Evolutionary conservation across 2,113 vertebrate species (phyloP).

Genomic region (Phycodurus eques): DNA sequence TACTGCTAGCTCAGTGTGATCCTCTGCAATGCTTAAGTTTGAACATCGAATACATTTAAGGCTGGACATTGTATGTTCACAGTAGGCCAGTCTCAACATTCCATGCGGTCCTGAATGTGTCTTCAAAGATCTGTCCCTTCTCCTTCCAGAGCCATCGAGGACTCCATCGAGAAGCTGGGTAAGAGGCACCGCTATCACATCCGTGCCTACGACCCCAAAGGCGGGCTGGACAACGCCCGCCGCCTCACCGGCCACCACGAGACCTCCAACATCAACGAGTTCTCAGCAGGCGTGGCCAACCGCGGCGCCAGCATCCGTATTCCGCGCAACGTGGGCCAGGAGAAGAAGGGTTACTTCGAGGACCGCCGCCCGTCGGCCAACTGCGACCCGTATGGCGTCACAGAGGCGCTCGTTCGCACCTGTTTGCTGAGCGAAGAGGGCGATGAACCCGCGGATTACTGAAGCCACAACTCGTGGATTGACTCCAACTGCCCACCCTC

Average conservation of each 20-base stretch:
- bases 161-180: constrained; percentile 87
- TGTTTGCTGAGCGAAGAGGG: constrained; percentile 90
- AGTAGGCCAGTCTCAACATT: background rate
- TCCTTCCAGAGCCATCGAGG: constrained; percentile 83
- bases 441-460: constrained; percentile 85
- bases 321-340: constrained; percentile 86
- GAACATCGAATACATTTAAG: too few relatives aligned
- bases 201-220: constrained; percentile 91
- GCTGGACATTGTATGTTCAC: too few relatives aligned
- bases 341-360: constrained; percentile 94
- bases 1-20: too few relatives aligned
- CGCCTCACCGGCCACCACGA: constrained; percentile 90
- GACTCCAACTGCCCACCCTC: constrained; percentile 20
- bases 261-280: constrained; percentile 94
- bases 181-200: constrained; percentile 94
- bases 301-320: constrained; percentile 93
- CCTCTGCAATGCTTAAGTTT: too few relatives aligned
- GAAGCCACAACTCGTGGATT: constrained; percentile 45
- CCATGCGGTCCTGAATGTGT: background rate
- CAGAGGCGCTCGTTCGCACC: constrained; percentile 89
- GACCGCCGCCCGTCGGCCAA: constrained; percentile 95
- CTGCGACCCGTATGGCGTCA: constrained; percentile 90
- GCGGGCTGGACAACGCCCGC: constrained; percentile 91
- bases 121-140: background rate
- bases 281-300: constrained; percentile 94